Evolutionary conservation across 2,888 invertebrate genomes (phyloP), one percentile per base, ranked within the genome.

Genomic region (Heliconius charithonia): DNA sequence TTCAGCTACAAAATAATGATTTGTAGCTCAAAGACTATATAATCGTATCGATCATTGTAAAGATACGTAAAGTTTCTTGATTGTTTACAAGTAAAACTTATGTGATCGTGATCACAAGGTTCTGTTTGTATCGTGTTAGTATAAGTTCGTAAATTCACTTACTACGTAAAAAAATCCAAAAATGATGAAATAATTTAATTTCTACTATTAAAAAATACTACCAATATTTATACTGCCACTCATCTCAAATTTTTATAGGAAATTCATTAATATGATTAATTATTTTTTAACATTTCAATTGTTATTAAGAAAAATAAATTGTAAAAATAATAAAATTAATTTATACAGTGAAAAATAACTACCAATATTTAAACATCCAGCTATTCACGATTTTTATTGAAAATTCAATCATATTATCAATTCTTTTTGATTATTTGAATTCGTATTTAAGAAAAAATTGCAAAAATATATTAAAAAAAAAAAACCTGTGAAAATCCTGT

Each of bases 51-150:
- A 19, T 22, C 12, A 29, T 51, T 56, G 29, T 71, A 71, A 71
- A 51, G 22, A 27, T n/a, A 56, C 10, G 29, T 56, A 19, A 29
- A 65, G 65, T 77, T 65, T 71, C 63, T 77, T 71, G 71, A 65
- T 71, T 76, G 76, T 70, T 76, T 45, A 10, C 85, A 82, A 84
- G 84, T 85, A 85, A 71, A 71, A 71, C 51, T 71, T 77, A 71
- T 76, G 76, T 77, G 75, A 56, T 76, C 85, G 87, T 87, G 87
- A 87, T 85, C 88, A 86, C 83, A 84, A 27, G 56, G 29, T n/a
- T 71, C 29, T 71, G 22, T 71, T 51, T 71, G 56, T 71, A 22
- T 51, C 29, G 25, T 51, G 29, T 56, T 56, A 27, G 51, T 56
- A 10, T 51, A 56, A 45, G 22, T 71, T 56, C 6, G 51, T 22